Evolutionary conservation across 2,113 vertebrate genomes (phyloP), one percentile per base, ranked within the genome.

Genomic region (Mus musculus): DNA sequence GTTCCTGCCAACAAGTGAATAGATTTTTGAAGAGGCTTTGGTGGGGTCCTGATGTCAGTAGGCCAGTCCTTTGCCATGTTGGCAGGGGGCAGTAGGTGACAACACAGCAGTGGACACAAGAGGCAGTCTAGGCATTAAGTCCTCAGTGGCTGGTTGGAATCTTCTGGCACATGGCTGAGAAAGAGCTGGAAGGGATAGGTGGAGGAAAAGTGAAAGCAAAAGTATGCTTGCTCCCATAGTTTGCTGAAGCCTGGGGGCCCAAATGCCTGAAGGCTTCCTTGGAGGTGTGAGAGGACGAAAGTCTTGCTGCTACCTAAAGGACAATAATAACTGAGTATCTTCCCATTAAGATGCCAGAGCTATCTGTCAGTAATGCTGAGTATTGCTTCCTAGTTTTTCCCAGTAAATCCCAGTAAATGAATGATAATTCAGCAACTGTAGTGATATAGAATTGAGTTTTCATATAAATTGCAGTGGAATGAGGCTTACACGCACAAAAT

Each of bases 401-500:
- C n/a, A 42, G n/a, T 63, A 84, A 63, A 63, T 26, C n/a, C n/a
- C n/a, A n/a, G n/a, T n/a, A n/a, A n/a, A n/a, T n/a, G n/a, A n/a
- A n/a, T n/a, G n/a, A n/a, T n/a, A n/a, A 63, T 24, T 24, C 22
- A 61, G 36, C 5, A 65, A 49, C 39, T 17, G 1, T 67, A 46
- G 63, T 22, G 28, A 20, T 13, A 49, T 1, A 49, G 42, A 49
- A 46, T 12, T 86, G 61, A 20, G 11, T 49, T 67, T 49, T 30
- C 12, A n/a, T 42, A 84, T 56, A 81, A 59, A n/a, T 42, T 36
- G 22, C 24, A 39, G 81, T 42, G 99, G 99, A 98, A 99, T 99
- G 94, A 99, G 99, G 97, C 99, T 99, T 87, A 99, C 98, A 99
- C 99, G 98, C 99, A 99, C 98, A 99, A 82, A 99, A 98, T 99